phyloP scores from a whole-genome alignment of 2,113 vertebrate genomes.

The Clarias macrocephalus region DNA sequence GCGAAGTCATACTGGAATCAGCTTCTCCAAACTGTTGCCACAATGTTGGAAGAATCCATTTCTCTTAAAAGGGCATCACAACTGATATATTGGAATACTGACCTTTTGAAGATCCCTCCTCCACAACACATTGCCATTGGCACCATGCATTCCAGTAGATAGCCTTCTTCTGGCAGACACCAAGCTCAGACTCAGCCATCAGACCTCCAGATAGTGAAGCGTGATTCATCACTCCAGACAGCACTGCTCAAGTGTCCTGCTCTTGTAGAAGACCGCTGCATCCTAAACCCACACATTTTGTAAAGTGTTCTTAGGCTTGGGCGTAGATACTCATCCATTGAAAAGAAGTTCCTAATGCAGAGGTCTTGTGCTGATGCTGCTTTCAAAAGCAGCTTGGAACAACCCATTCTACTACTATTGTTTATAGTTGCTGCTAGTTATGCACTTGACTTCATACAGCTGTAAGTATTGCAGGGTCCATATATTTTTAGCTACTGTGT shows the following conservation, averaged over 20 bases:
- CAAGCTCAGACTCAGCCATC: background rate
- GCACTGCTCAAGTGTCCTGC: background rate
- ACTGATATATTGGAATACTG: no score
- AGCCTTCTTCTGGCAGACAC: background rate
- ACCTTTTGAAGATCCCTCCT: background rate
- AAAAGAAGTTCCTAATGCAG: background rate
- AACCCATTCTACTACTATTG: no score
- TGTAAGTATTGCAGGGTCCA: background rate
- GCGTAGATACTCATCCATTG: background rate
- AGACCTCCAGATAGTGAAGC: background rate
- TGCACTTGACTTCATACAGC: no score
- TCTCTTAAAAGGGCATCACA: no score
- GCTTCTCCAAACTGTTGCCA: background rate
- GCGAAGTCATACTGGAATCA: background rate
- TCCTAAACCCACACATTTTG: background rate
- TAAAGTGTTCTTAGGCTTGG: background rate
- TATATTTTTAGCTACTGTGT: background rate
- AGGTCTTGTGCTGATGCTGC: background rate
- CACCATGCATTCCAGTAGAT: background rate
- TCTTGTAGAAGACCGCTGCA: no score
- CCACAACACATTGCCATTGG: background rate
- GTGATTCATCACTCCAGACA: background rate
- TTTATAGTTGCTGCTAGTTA: no score
- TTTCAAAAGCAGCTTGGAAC: background rate
- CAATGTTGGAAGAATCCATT: background rate